Conservation (phyloP, 2,888 invertebrate genomes). For the Plebejus anna region DNA sequence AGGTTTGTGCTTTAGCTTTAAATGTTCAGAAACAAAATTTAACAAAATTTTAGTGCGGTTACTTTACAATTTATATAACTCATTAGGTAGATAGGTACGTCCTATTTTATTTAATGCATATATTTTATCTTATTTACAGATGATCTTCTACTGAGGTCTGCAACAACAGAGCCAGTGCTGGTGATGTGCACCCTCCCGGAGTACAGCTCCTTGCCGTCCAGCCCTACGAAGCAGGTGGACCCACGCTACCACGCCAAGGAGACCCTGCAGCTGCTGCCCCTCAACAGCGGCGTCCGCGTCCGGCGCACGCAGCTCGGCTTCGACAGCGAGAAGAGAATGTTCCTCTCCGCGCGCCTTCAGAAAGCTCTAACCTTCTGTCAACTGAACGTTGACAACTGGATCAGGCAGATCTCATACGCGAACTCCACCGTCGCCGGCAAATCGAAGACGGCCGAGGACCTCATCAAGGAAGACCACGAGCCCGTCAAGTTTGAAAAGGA, state of each 20-base stretch:
- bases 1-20: neutral
- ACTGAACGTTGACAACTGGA: conserved; percentile 82
- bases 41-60: neutral
- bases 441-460: conserved; percentile 74
- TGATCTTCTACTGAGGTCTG: conserved; percentile 80
- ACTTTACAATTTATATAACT: neutral
- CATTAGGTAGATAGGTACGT: neutral
- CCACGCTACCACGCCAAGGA: conserved; percentile 78
- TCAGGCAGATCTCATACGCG: conserved; percentile 80
- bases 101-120: neutral
- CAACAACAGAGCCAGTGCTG: conserved; percentile 82
- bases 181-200: conserved; percentile 83
- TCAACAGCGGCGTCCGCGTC: conserved; percentile 62
- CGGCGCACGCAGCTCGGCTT: conserved; percentile 81
- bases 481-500: conserved; percentile 75
- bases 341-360: conserved; percentile 82
- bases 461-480: conserved; percentile 77
- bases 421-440: conserved; percentile 61
- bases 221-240: conserved; percentile 75
- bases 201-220: conserved; percentile 66
- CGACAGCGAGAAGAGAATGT: conserved; percentile 81
- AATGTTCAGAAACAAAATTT: neutral
- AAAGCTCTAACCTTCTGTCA: conserved; percentile 83
- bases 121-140: conserved; percentile 52
- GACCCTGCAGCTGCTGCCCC: conserved; percentile 71